phyloP scores from a whole-genome alignment of 2,797 vertebrate genomes.

The Yasuhikotakia modesta region DNA sequence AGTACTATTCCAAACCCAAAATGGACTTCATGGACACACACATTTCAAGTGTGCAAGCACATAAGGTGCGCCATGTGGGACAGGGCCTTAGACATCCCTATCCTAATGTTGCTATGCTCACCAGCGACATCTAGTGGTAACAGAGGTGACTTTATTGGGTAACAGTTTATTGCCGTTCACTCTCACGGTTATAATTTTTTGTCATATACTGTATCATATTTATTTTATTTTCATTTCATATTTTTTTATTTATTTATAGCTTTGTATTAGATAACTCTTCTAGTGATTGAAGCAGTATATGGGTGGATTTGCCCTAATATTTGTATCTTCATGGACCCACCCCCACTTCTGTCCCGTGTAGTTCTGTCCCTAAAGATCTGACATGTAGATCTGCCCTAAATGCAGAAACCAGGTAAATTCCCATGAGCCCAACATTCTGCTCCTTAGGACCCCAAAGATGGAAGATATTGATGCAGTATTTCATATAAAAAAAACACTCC shows the following conservation, averaged over 20 bases:
- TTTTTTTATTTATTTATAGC: no score
- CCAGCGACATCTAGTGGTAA: slow-evolving; percentile 24
- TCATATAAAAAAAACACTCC: background rate
- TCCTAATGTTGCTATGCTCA: slow-evolving; percentile 30
- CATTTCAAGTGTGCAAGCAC: background rate
- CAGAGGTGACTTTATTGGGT: background rate
- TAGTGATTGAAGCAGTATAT: slow-evolving; percentile 74
- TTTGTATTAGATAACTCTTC: background rate
- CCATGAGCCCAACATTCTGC: background rate
- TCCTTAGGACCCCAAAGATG: slow-evolving; percentile 4
- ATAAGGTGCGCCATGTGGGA: background rate
- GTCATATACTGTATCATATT: slow-evolving; percentile 7
- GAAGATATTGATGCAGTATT: background rate
- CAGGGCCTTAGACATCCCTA: slow-evolving; percentile 13
- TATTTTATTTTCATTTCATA: slow-evolving; percentile 14
- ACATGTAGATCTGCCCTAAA: slow-evolving; percentile 87
- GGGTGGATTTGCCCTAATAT: slow-evolving; percentile 84
- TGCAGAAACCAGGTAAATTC: slow-evolving; percentile 85
- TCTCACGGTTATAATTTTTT: background rate
- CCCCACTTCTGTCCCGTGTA: no score
- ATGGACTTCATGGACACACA: background rate
- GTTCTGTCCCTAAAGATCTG: no score
- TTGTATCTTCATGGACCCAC: slow-evolving; percentile 85
- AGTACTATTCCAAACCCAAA: background rate
- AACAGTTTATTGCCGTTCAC: background rate